Evolutionary conservation across 1,140 invertebrate species (phyloP).

Genomic region (Hycleus cichorii): DNA sequence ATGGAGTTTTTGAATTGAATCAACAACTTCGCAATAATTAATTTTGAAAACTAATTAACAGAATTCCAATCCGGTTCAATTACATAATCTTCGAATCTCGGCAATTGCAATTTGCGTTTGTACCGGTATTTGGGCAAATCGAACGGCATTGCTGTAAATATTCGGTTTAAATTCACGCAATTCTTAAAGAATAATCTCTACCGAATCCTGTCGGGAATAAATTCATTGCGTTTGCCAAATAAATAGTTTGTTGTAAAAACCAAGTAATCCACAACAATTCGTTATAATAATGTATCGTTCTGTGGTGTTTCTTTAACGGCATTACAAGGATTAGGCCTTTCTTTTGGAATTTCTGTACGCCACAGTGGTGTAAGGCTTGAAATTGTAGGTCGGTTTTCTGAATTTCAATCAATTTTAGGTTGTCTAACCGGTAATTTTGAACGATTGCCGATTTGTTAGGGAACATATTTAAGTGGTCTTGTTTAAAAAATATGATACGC

Average conservation of each 20-base stretch:
- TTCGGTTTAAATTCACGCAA: not conserved
- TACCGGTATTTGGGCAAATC: constrained; percentile 29
- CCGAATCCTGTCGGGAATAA: constrained; percentile 30
- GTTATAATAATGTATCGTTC: constrained; percentile 20
- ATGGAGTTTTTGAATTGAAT: no score
- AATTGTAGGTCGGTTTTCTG: not conserved
- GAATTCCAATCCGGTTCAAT: constrained; percentile 38
- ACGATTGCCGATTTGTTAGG: no score
- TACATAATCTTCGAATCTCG: constrained; percentile 32
- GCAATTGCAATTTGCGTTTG: constrained; percentile 21
- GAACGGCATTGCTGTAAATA: constrained; percentile 22
- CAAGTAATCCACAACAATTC: constrained; percentile 25
- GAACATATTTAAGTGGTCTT: no score
- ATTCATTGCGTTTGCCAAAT: constrained; percentile 28
- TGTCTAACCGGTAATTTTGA: no score
- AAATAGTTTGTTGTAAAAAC: constrained; percentile 31
- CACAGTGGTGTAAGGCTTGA: not conserved
- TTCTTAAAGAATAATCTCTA: not conserved
- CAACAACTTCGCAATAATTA: no score
- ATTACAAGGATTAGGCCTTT: constrained; percentile 35
- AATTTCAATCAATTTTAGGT: no score
- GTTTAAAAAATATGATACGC: no score
- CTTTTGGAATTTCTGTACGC: constrained; percentile 16
- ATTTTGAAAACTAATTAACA: no score
- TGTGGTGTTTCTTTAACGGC: constrained; percentile 24